phyloP scores from a whole-genome alignment of 2,797 vertebrate species.

The Scolopax rusticola region DNA sequence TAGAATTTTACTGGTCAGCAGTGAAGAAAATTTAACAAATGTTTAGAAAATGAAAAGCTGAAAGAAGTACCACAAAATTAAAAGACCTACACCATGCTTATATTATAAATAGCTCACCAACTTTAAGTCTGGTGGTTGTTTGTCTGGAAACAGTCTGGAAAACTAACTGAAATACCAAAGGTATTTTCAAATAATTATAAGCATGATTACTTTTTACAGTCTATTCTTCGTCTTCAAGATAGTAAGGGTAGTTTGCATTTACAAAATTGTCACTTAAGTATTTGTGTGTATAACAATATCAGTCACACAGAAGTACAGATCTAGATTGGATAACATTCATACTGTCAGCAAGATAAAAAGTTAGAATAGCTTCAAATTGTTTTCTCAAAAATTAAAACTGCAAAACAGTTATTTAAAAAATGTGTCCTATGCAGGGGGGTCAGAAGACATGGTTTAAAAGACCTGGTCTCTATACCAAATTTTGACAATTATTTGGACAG shows the following conservation, averaged over 20 bases:
- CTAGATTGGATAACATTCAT: background rate
- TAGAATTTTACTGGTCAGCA: background rate
- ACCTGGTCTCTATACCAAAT: background rate
- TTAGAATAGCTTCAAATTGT: background rate
- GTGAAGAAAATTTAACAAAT: slow-evolving; percentile 1
- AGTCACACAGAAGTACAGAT: background rate
- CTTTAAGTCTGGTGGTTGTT: background rate
- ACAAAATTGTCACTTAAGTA: background rate
- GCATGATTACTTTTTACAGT: background rate
- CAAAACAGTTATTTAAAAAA: background rate
- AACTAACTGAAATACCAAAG: background rate
- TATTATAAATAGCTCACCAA: background rate
- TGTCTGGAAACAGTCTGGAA: background rate
- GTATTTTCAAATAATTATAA: slow-evolving; percentile 13
- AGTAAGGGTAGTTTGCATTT: background rate
- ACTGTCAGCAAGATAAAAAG: background rate
- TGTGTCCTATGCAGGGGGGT: background rate
- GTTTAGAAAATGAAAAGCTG: background rate
- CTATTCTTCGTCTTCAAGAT: background rate
- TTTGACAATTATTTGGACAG: background rate
- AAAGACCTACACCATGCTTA: background rate
- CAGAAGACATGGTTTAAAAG: background rate
- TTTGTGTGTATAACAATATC: background rate
- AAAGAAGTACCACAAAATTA: slow-evolving; percentile 21
- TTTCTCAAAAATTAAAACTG: background rate